Conservation (phyloP, 2,113 vertebrate species). For the Calcarius ornatus region DNA sequence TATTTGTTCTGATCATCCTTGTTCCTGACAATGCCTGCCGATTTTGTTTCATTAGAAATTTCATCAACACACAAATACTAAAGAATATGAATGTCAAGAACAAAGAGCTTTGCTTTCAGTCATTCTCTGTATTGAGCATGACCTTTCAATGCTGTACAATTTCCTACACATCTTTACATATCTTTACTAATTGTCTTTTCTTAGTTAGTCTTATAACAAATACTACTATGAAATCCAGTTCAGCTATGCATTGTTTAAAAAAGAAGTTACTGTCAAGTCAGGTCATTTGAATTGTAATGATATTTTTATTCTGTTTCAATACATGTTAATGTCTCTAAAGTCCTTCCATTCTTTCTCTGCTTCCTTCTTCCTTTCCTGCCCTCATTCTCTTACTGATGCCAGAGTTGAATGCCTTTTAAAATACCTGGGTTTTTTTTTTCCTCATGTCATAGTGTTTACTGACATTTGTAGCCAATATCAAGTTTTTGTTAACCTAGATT, state of each 20-base stretch:
- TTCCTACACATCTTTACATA: not conserved
- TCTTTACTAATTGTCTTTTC: not conserved
- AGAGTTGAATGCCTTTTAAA: not conserved
- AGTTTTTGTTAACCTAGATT: not conserved
- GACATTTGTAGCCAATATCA: not conserved
- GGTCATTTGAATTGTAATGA: not conserved
- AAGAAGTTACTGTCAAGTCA: not conserved
- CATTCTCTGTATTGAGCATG: not conserved
- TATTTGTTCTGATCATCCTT: not conserved
- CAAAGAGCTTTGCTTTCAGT: not conserved
- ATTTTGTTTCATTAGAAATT: not conserved
- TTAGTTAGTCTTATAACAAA: not conserved
- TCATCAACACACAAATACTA: not conserved
- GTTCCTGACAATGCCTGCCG: not conserved
- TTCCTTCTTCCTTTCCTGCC: not conserved
- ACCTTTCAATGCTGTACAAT: not conserved
- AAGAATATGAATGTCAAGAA: not conserved
- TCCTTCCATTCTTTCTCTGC: not conserved
- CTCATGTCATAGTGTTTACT: not conserved
- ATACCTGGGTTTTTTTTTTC: not conserved
- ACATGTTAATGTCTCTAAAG: not conserved
- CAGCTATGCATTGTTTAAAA: not conserved
- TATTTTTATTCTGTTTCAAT: not conserved
- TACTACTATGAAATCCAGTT: not conserved
- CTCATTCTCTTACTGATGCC: not conserved